These are phyloP conservation scores for Hepsetus odoe DNA, from an alignment of 2,113 vertebrate genomes.

Conservation along the genomic window DNA sequence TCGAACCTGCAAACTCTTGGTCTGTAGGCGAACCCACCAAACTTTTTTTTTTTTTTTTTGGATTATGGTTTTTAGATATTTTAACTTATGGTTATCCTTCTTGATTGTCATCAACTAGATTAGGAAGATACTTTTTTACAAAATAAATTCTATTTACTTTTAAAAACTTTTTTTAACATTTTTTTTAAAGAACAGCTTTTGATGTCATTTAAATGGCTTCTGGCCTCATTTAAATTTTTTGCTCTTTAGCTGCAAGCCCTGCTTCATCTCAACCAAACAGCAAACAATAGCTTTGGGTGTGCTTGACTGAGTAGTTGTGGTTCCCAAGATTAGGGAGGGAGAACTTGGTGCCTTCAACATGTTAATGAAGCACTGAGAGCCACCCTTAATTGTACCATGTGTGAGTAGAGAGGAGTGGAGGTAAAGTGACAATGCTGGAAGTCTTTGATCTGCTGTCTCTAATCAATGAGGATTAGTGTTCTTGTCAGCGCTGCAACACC, in stretches of 20 bases:
- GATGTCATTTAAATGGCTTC: too few relatives aligned
- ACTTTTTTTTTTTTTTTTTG: too few relatives aligned
- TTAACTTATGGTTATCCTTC: too few relatives aligned
- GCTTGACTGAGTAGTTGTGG: conserved; percentile 14
- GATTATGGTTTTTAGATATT: too few relatives aligned
- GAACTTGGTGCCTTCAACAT: conserved; percentile 32
- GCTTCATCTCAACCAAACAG: not conserved
- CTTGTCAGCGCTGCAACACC: not conserved
- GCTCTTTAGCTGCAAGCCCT: not conserved
- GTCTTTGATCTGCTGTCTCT: conserved; percentile 70
- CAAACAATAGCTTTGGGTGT: not conserved
- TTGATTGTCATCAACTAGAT: too few relatives aligned
- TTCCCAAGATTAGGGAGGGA: conserved; percentile 14
- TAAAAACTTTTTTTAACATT: too few relatives aligned
- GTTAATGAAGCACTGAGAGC: conserved; percentile 54
- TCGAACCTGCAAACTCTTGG: too few relatives aligned
- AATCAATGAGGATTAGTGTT: conserved; percentile 76
- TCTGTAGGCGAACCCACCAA: too few relatives aligned
- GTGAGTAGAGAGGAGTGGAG: conserved; percentile 52
- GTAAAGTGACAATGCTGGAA: conserved; percentile 66
- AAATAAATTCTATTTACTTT: too few relatives aligned
- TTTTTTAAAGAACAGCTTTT: too few relatives aligned
- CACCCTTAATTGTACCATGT: conserved; percentile 35
- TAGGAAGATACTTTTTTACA: not conserved
- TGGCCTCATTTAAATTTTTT: too few relatives aligned